Evolutionary conservation across 2,113 vertebrate species (phyloP).

Genomic region (Cettia cetti): DNA sequence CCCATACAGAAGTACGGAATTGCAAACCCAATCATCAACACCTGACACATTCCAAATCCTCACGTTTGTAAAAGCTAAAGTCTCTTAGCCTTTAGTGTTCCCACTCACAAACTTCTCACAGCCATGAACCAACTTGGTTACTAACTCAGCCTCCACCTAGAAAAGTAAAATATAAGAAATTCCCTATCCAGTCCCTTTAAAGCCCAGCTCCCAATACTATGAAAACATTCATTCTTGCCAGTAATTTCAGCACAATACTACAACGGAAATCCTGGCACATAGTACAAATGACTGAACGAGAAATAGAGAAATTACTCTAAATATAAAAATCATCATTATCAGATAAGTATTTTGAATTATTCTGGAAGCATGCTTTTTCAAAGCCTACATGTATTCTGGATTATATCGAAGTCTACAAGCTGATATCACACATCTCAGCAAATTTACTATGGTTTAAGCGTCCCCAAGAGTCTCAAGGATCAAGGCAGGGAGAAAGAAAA

Average conservation of each 20-base stretch:
- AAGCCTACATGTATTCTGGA: background rate
- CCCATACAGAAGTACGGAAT: background rate
- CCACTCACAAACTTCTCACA: background rate
- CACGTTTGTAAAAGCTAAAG: background rate
- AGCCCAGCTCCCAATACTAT: background rate
- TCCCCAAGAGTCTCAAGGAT: background rate
- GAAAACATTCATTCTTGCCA: background rate
- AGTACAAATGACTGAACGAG: background rate
- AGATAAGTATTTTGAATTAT: background rate
- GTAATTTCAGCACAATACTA: background rate
- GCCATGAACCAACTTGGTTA: background rate
- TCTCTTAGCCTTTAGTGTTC: background rate
- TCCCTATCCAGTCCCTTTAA: background rate
- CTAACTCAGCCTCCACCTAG: background rate
- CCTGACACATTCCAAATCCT: background rate
- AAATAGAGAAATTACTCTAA: background rate
- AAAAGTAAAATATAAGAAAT: background rate
- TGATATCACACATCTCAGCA: background rate
- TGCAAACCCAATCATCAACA: background rate
- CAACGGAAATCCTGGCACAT: background rate
- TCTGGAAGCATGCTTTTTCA: background rate
- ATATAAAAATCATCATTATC: background rate
- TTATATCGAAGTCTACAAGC: background rate
- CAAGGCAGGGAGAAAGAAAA: background rate
- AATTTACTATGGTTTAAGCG: background rate